These are phyloP conservation scores for Flexamia atlantica DNA, from an alignment of 2,888 invertebrate genomes.

Conservation along the genomic window DNA sequence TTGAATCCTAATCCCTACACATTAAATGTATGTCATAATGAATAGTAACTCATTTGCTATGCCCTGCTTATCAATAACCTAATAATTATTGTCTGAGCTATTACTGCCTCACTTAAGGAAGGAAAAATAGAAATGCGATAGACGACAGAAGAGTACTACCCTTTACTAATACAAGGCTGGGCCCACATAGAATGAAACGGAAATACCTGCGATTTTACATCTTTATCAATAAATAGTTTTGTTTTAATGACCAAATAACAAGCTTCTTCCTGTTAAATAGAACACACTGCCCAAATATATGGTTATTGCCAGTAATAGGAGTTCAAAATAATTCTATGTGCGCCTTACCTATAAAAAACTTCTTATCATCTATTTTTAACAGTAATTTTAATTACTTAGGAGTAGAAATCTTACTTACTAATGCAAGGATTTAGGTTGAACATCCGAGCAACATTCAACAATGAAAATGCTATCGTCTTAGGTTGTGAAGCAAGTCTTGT, in stretches of 20 bases:
- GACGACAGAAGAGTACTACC: conserved; percentile 49
- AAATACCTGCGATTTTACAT: too few species aligned
- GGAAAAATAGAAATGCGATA: conserved; percentile 49
- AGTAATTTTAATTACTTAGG: neutral
- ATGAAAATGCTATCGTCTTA: too few species aligned
- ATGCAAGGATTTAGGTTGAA: conserved; percentile 34
- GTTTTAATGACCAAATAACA: too few species aligned
- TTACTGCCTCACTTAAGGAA: neutral
- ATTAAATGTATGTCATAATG: too few species aligned
- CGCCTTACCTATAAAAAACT: conserved; percentile 59
- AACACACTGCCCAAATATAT: too few species aligned
- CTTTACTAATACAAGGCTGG: conserved; percentile 59
- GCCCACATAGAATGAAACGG: conserved; percentile 64
- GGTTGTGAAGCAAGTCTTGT: too few species aligned
- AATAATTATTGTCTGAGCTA: neutral
- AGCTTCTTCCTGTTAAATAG: too few species aligned
- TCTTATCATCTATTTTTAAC: neutral
- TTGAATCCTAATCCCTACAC: conserved; percentile 12
- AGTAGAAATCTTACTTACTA: neutral
- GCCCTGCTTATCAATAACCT: too few species aligned
- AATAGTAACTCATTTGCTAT: too few species aligned
- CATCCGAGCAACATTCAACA: conserved; percentile 7
- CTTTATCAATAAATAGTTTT: too few species aligned
- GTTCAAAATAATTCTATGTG: conserved; percentile 60
- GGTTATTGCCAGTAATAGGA: too few species aligned